phyloP scores from a whole-genome alignment of 2,888 invertebrate genomes.

The Ferrisia virgata region DNA sequence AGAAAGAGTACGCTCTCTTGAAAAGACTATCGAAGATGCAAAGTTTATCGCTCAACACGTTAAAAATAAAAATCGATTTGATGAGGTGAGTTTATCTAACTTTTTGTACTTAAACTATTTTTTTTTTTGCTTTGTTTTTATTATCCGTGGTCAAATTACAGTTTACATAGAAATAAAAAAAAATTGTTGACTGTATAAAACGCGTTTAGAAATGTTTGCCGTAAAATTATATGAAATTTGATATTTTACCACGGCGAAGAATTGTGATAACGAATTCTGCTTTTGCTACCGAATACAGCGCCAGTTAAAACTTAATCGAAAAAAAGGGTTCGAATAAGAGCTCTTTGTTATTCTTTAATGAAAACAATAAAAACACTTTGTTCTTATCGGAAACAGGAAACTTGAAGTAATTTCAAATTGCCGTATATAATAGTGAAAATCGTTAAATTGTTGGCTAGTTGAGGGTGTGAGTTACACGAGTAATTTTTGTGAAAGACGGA shows the following conservation, averaged over 20 bases:
- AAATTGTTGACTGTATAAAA: neutral
- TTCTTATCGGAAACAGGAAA: slow-evolving; percentile 8
- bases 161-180: neutral
- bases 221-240: slow-evolving; percentile 19
- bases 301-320: slow-evolving; percentile 12
- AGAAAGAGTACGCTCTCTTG: slow-evolving; percentile 59
- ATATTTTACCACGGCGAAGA: neutral
- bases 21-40: slow-evolving; percentile 87
- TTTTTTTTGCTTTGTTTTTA: neutral
- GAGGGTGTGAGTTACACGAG: neutral
- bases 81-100: slow-evolving; percentile 72
- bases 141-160: neutral
- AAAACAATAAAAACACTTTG: slow-evolving; percentile 10
- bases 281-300: neutral
- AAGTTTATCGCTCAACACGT: slow-evolving; percentile 94
- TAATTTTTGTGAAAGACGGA: neutral
- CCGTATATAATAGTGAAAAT: neutral
- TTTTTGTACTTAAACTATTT: neutral
- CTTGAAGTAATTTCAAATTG: slow-evolving; percentile 8
- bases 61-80: slow-evolving; percentile 90
- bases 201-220: neutral
- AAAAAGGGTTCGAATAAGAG: neutral
- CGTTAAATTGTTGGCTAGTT: neutral
- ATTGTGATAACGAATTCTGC: neutral
- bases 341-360: slow-evolving; percentile 18